Evolutionary conservation across 1,140 invertebrate genomes (phyloP), one percentile per base, ranked within the genome.

Genomic region (Ceratosolen solmsi): DNA sequence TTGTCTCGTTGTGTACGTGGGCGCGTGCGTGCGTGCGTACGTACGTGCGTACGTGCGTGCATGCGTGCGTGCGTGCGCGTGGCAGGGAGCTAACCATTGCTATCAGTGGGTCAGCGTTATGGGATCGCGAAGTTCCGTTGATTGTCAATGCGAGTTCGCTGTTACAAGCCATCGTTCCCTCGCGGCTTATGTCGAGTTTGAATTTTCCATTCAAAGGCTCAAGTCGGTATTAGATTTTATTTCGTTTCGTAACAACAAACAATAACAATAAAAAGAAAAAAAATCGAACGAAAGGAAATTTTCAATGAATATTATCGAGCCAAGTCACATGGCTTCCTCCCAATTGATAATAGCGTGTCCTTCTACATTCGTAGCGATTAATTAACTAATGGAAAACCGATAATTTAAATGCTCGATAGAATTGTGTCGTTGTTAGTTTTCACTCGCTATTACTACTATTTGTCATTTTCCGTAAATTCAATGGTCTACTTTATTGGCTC

Each of bases 81-180:
- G 41, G 41, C 13, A 7, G 13, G 13, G 41, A 46, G 41, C 5
- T 5, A 63, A 0, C 13, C 30, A 20, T 33, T 33, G 25, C 60
- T 33, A 63, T 63, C 30, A 63, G 0, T 63, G 60, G 60, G 9
- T 63, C 9, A 33, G 3, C 25, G 2, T 15, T 30, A 33, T 54
- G 49, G n/a, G 46, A 25, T 73, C 38, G 11, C 30, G 20, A 77
- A 63, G 49, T 76, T 65, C 41, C 54, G 22, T 75, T 38, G 30
- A 15, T 38, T 41, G 22, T 70, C 51, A 22, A 54, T 54, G 51
- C 20, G 51, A 17, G 51, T 15, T 54, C 20, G 51, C 11, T 17
- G 15, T 54, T 17, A 54, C 15, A 15, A 3, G 25, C 58, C 3
- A 63, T 33, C 3, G 27, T 33, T 38, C 17, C 30, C 63, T 68